phyloP scores from a whole-genome alignment of 2,113 vertebrate genomes.

The Chloebia gouldiae region DNA sequence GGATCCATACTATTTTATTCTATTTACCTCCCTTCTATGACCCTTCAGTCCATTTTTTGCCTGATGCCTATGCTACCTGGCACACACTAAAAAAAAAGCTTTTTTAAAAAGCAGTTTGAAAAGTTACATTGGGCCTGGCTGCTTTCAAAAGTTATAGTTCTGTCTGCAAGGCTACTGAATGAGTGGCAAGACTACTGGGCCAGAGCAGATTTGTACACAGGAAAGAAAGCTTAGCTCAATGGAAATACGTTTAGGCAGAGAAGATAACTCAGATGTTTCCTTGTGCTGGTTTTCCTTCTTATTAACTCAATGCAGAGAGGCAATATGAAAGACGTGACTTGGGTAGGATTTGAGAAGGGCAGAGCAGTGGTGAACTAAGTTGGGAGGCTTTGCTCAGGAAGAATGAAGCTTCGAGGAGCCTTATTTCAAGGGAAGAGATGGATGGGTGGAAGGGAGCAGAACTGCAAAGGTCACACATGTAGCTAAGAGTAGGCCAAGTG shows the following conservation, averaged over 20 bases:
- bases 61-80: background rate
- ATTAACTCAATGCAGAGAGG: background rate
- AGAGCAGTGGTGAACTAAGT: background rate
- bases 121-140: background rate
- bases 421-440: background rate
- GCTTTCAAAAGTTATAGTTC: background rate
- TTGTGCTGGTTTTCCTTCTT: background rate
- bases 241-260: background rate
- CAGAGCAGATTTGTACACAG: background rate
- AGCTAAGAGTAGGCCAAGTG: background rate
- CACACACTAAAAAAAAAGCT: background rate
- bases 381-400: background rate
- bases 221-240: background rate
- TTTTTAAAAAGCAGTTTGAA: background rate
- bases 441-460: background rate
- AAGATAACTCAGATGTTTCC: background rate
- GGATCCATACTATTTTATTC: background rate
- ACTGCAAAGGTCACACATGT: background rate
- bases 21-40: background rate
- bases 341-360: background rate
- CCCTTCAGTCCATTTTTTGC: background rate
- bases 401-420: background rate
- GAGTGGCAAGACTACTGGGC: background rate
- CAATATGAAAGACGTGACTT: background rate
- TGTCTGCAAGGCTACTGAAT: background rate